Evolutionary conservation across 2,797 vertebrate genomes (phyloP).

Genomic region (Bucorvus abyssinicus): DNA sequence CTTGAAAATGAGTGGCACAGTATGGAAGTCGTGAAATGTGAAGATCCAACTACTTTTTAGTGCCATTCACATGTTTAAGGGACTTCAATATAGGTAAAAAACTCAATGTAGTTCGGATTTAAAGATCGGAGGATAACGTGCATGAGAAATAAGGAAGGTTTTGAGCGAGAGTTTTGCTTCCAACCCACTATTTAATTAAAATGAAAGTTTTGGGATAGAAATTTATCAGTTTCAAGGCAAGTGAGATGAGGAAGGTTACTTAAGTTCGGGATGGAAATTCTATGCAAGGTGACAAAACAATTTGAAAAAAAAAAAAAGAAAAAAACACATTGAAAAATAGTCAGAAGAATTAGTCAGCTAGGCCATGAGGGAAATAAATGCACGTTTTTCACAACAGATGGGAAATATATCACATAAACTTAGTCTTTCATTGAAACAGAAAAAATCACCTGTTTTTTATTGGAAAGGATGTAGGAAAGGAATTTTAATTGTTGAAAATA

Average conservation of each 20-base stretch:
- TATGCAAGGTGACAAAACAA: background rate
- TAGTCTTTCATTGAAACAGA: background rate
- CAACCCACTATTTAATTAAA: background rate
- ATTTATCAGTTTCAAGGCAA: background rate
- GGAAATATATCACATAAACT: background rate
- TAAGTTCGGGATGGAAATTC: background rate
- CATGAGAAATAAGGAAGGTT: background rate
- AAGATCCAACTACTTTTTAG: background rate
- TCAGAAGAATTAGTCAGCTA: background rate
- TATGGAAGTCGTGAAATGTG: background rate
- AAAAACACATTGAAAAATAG: background rate
- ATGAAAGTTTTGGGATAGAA: background rate
- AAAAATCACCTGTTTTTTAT: background rate
- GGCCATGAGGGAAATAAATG: background rate
- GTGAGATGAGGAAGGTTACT: background rate
- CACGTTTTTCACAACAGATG: background rate
- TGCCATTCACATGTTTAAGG: background rate
- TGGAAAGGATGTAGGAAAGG: background rate
- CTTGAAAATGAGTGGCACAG: background rate
- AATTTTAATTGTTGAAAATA: background rate
- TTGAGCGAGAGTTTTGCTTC: background rate
- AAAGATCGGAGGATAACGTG: background rate
- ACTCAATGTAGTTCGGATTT: background rate
- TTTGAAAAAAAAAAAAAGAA: background rate
- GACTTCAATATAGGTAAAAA: background rate